Conservation (phyloP, 2,888 invertebrate genomes). For the Caenorhabditis sp. region DNA sequence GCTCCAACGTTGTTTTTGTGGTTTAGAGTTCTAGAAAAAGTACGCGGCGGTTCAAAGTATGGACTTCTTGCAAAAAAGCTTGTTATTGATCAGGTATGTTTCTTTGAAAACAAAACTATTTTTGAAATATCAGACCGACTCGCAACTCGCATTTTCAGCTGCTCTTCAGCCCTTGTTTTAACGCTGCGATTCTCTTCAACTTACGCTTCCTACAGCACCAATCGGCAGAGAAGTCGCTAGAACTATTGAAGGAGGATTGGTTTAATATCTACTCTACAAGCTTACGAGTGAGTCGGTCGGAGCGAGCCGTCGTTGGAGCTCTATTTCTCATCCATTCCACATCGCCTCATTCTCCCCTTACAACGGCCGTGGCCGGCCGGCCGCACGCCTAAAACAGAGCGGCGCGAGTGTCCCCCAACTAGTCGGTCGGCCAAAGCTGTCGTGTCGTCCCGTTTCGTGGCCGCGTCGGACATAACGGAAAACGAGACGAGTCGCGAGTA, state of each 20-base stretch:
- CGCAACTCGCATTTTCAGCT: conserved; percentile 31
- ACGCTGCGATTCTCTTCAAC: conserved; percentile 58
- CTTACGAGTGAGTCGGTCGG: conserved; percentile 28
- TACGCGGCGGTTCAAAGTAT: conserved; percentile 20
- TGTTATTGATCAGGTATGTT: conserved; percentile 51
- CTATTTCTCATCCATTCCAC: conserved; percentile 8
- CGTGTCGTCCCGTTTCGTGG: not conserved
- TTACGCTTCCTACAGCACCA: conserved; percentile 47
- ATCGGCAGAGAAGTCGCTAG: conserved; percentile 42
- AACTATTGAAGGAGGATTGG: conserved; percentile 57
- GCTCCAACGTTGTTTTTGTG: conserved; percentile 47
- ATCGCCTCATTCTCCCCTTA: not conserved
- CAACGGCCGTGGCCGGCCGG: too few species aligned
- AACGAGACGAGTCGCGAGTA: conserved; percentile 7
- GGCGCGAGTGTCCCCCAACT: not conserved
- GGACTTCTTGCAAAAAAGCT: conserved; percentile 35
- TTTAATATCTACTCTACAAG: conserved; percentile 43
- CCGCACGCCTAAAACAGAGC: conserved; percentile 4
- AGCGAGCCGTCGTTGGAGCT: not conserved
- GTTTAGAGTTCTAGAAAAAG: conserved; percentile 42
- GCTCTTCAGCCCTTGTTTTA: conserved; percentile 52
- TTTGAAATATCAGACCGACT: too few species aligned
- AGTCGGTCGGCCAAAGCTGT: not conserved
- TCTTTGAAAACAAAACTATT: too few species aligned
- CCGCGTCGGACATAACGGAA: not conserved